phyloP scores from a whole-genome alignment of 2,888 invertebrate species.

The Pristionchus arcanus region DNA sequence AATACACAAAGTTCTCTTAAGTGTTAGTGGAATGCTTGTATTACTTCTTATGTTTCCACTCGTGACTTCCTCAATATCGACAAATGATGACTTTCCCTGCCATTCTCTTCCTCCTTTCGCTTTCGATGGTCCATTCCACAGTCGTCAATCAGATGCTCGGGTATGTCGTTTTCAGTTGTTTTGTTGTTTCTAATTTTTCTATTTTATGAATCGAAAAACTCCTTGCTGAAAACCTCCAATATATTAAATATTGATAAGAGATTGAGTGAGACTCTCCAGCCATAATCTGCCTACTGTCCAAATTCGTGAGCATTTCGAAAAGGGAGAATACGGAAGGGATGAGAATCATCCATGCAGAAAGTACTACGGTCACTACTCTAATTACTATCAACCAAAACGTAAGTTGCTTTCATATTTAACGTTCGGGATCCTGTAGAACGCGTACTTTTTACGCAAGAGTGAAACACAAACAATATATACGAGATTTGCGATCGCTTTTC shows the following conservation, averaged over 20 bases:
- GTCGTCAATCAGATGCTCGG: background rate
- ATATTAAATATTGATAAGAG: background rate
- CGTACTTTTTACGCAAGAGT: background rate
- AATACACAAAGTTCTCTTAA: background rate
- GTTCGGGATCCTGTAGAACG: background rate
- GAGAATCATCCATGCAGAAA: constrained; percentile 24
- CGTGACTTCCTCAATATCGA: background rate
- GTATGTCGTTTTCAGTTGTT: background rate
- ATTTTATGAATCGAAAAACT: background rate
- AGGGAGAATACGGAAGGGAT: constrained; percentile 3
- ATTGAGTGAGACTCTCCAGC: background rate
- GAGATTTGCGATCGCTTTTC: too few species aligned
- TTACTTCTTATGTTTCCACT: background rate
- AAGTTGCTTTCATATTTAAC: background rate
- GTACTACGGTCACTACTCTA: background rate
- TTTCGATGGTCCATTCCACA: background rate
- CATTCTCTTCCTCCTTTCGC: background rate
- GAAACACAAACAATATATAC: background rate
- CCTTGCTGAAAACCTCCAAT: background rate
- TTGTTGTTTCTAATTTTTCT: background rate
- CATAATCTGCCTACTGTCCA: background rate
- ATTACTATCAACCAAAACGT: background rate
- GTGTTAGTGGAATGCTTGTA: background rate
- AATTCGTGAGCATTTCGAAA: background rate
- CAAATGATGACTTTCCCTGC: background rate